Evolutionary conservation across 2,797 vertebrate species (phyloP).

Genomic region (Diplodus puntazzo): DNA sequence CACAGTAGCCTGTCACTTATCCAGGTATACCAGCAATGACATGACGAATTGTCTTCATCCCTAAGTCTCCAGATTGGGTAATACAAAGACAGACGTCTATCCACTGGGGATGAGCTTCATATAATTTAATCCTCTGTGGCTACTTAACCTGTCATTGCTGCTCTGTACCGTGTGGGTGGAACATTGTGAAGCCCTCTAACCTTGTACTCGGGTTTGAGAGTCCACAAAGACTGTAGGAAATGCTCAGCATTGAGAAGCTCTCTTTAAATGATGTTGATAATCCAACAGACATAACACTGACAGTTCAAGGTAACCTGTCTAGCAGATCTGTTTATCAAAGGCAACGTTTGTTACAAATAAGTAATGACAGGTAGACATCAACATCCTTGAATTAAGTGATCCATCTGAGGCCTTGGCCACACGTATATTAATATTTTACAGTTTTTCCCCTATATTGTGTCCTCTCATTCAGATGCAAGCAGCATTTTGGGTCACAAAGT

Average conservation of each 20-base stretch:
- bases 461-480: no score
- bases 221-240: not conserved
- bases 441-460: no score
- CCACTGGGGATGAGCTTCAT: constrained; percentile 60
- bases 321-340: not conserved
- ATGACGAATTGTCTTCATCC: constrained; percentile 61
- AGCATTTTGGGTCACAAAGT: no score
- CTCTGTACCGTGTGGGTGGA: constrained; percentile 48
- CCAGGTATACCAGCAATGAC: constrained; percentile 29
- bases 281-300: not conserved
- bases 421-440: no score
- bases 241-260: not conserved
- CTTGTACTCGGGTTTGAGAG: constrained; percentile 39
- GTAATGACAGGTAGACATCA: not conserved
- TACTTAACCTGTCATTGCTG: constrained; percentile 71
- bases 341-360: not conserved
- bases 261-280: not conserved
- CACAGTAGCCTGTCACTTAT: constrained; percentile 33
- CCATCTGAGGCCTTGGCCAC: no score
- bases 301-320: not conserved
- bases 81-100: constrained; percentile 62
- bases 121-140: constrained; percentile 68
- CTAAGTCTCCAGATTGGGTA: constrained; percentile 50
- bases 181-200: constrained; percentile 49
- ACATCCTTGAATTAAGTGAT: not conserved